Evolutionary conservation across 2,113 vertebrate species (phyloP).

Genomic region (Hemibagrus wyckioides): DNA sequence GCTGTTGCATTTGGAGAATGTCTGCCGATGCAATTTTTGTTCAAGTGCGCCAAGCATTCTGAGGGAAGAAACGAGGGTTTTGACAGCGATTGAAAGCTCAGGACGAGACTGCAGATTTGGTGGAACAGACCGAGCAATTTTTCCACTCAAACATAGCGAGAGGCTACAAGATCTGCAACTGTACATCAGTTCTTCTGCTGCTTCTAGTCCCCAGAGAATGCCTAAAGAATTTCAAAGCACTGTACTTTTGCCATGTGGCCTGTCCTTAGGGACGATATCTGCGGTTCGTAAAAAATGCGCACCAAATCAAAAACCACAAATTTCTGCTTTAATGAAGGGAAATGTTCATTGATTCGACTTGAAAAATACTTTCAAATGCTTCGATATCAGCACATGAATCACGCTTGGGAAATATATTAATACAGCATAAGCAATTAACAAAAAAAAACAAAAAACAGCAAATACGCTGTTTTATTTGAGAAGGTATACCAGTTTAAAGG

Average conservation of each 20-base stretch:
- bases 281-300: neutral
- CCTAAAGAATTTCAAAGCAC: neutral
- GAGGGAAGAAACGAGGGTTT: neutral
- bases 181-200: neutral
- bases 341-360: neutral
- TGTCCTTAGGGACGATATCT: neutral
- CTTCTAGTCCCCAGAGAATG: neutral
- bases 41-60: neutral
- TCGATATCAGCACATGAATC: neutral
- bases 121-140: neutral
- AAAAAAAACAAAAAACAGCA: neutral
- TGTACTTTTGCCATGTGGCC: neutral
- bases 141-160: neutral
- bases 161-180: neutral
- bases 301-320: neutral
- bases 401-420: neutral
- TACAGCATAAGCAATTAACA: neutral
- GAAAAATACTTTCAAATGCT: neutral
- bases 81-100: conserved; percentile 32
- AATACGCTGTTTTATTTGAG: neutral
- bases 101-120: neutral
- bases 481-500: neutral
- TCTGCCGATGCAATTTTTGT: conserved; percentile 29
- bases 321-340: neutral
- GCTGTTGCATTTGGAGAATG: conserved; percentile 23